Evolutionary conservation across 1,140 invertebrate species (phyloP), one percentile per base, ranked within the genome.

Genomic region (Anastrepha ludens): DNA sequence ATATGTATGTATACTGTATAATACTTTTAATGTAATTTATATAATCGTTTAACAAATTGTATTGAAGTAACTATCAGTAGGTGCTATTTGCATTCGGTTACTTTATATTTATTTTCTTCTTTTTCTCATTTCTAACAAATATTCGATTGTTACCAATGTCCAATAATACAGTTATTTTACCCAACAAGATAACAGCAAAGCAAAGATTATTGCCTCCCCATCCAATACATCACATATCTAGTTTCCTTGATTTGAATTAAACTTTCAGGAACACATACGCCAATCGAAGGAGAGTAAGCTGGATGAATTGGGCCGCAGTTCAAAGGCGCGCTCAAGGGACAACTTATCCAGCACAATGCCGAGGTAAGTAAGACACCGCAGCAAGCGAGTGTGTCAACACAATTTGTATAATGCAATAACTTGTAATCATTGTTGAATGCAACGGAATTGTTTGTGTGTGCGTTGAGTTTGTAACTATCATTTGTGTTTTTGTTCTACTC

Each of bases 251-350:
- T 86, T 62, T 60, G 58, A 86, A 86, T 86, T 86, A 29, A 88
- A 88, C 88, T 90, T 91, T 7, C 94, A 97, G 97, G 97, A 97
- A 90, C 96, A 97, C 92, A 96, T 97, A 89, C 94, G 96, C 3
- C 96, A 97, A 90, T 97, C 97, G 2, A 95, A 96, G 87, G 96
- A 97, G 90, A 95, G 96, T 90, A 94, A 96, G 60, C 93, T 97
- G 88, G 96, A 97, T 91, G 95, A 96, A 88, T 93, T 97, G 41
- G 96, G 96, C 1, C 94, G 94, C 89, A 93, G 90, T 86, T 93
- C 92, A 55, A 93, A 92, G 88, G 91, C 89, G 29, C 91, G 92
- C 59, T 93, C 92, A 20, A 88, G 93, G 59, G 92, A 93, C 87
- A 93, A 93, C 88, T 90, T 93, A 89, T 91, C 92, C 7, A 88